Base-by-base conservation (phyloP, 2,888 invertebrate genomes). In the Cremastinae sp. region DNA sequence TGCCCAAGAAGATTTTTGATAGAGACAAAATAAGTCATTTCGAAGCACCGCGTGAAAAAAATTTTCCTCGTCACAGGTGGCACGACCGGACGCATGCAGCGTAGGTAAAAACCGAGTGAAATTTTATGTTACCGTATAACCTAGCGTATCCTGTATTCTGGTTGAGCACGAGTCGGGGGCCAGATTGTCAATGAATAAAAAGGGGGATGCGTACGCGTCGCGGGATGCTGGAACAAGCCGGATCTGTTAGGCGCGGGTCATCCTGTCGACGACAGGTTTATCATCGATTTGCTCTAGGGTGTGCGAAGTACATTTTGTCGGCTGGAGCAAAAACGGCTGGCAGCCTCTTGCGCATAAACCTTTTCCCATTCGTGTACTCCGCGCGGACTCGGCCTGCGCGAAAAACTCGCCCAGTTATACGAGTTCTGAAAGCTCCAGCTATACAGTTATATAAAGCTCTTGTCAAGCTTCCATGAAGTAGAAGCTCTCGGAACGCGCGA, bases 221-320 rank as follows among this genome's bases (percentile, higher is more conserved):
- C 45, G 64, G 28, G 28, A 28, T 54, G 58, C 58, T 20, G 54
- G 54, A 61, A 70, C 45, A 62, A 54, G 45, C 53, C 22, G 53
- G 54, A 34, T 62, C 49, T 53, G 47, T 73, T 73, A 8, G 69
- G 47, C 43, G 69, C 69, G 65, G 65, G 69, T 69, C 69, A 73
- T 76, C 16, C 76, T 73, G 76, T 53, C 69, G 54, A 41, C 54
- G 69, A 76, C 76, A 65, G 69, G 73, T 73, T 76, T 76, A 76
- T 76, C 72, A 76, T 73, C 61, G 73, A 73, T 73, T 73, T 53
- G 47, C 73, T 61, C 41, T 16, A 20, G 34, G 47, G 47, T 41
- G 28, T 16, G 53, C 54, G 43, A 53, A 16, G 18, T 45, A 51
- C 49, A 16, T 65, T 41, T 34, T 54, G 9, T 51, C 64, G 64